Evolutionary conservation across 2,888 invertebrate genomes (phyloP).

Genomic region (Autographa gamma): DNA sequence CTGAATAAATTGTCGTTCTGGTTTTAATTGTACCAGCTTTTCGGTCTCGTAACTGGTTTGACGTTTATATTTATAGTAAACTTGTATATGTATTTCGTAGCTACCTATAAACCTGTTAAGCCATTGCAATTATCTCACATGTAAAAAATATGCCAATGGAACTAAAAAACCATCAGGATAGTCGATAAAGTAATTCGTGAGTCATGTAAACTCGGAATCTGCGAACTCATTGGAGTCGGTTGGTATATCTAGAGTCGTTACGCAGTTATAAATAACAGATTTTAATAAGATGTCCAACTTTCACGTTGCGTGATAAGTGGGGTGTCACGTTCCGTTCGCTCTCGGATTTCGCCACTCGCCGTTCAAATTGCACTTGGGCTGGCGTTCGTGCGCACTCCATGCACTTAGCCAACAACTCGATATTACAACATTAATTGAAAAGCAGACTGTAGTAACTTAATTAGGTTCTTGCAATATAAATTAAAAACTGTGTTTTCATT

Average conservation of each 20-base stretch:
- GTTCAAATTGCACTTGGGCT: constrained; percentile 79
- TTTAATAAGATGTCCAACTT: constrained; percentile 84
- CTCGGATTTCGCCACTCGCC: constrained; percentile 83
- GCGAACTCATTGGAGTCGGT: constrained; percentile 50
- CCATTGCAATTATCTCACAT: background rate
- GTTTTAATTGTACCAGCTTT: constrained; percentile 77
- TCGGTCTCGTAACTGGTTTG: constrained; percentile 40
- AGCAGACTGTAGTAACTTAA: constrained; percentile 45
- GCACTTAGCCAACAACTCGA: constrained; percentile 67
- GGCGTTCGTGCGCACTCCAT: constrained; percentile 71
- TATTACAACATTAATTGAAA: constrained; percentile 66
- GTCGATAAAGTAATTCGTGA: constrained; percentile 16
- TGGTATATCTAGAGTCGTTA: constrained; percentile 57
- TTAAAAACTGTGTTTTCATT: background rate
- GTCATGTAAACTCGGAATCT: constrained; percentile 18
- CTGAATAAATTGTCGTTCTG: constrained; percentile 84
- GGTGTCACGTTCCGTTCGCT: constrained; percentile 85
- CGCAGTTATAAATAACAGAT: constrained; percentile 79
- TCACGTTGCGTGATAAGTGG: constrained; percentile 84
- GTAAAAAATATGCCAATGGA: constrained; percentile 11
- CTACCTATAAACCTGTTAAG: background rate
- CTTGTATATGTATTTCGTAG: background rate
- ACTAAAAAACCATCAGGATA: background rate
- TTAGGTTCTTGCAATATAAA: constrained; percentile 37
- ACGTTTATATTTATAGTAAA: constrained; percentile 8